Evolutionary conservation across 2,888 invertebrate species (phyloP).

Genomic region (Periphyllus acericola): DNA sequence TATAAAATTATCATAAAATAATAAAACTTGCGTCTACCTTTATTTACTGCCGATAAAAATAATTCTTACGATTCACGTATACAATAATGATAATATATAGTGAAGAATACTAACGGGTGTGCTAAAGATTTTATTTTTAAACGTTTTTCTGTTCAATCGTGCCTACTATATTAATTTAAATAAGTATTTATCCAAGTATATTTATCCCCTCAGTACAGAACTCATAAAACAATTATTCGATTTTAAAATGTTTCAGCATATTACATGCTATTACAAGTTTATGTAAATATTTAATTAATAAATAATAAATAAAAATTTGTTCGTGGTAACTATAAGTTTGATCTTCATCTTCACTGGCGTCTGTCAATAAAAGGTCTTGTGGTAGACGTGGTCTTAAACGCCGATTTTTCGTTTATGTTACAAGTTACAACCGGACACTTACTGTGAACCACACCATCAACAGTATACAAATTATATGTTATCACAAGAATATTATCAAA

Average conservation of each 20-base stretch:
- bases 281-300: too few relatives aligned
- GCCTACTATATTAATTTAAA: neutral
- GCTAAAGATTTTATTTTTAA: neutral
- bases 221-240: slow-evolving; percentile 54
- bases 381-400: too few relatives aligned
- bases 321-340: too few relatives aligned
- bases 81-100: neutral
- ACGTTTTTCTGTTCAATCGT: neutral
- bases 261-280: too few relatives aligned
- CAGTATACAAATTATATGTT: slow-evolving; percentile 38
- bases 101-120: neutral
- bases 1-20: neutral
- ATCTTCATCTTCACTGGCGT: too few relatives aligned
- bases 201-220: slow-evolving; percentile 43
- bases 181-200: neutral
- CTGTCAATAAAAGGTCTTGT: too few relatives aligned
- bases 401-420: too few relatives aligned
- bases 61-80: neutral
- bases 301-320: too few relatives aligned
- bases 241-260: too few relatives aligned
- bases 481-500: slow-evolving; percentile 48
- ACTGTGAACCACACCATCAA: slow-evolving; percentile 52
- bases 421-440: slow-evolving; percentile 48
- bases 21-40: neutral
- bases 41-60: neutral